phyloP scores from a whole-genome alignment of 2,888 invertebrate genomes.

The Exephanes ischioxanthus region DNA sequence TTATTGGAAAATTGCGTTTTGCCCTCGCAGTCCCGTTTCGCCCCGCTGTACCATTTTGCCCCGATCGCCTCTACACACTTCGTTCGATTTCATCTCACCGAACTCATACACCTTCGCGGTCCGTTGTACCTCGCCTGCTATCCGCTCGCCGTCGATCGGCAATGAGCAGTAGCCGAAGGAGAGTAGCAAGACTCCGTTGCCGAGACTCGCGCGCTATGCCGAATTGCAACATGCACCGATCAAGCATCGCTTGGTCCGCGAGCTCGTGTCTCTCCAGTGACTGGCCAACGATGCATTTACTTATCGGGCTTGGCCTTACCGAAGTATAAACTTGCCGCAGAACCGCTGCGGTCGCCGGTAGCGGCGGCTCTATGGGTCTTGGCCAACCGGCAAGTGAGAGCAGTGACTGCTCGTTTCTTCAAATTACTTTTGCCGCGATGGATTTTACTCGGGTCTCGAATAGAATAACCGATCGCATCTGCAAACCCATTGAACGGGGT shows the following conservation, averaged over 20 bases:
- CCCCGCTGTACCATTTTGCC: too few species aligned
- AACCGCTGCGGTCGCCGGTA: constrained; percentile 21
- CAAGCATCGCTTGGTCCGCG: constrained; percentile 60
- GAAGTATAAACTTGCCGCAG: constrained; percentile 50
- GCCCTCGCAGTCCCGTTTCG: too few species aligned
- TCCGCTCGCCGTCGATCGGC: constrained; percentile 13
- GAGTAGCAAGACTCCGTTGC: constrained; percentile 24
- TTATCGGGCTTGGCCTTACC: constrained; percentile 63
- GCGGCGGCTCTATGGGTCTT: constrained; percentile 59
- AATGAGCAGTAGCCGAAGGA: constrained; percentile 7
- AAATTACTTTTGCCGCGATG: constrained; percentile 20
- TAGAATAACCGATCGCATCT: not conserved
- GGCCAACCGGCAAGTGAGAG: constrained; percentile 62
- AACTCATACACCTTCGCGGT: constrained; percentile 29
- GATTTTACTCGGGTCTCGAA: constrained; percentile 9
- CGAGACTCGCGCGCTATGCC: constrained; percentile 32
- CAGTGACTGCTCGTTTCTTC: constrained; percentile 43
- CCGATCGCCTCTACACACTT: constrained; percentile 15
- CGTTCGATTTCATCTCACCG: constrained; percentile 43
- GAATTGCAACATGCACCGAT: constrained; percentile 65
- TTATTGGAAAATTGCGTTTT: too few species aligned
- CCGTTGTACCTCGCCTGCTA: constrained; percentile 15
- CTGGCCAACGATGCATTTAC: constrained; percentile 63
- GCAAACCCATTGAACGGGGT: not conserved
- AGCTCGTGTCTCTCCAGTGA: constrained; percentile 33